A percentile compares a stretch with the other conserved stretches of the same genome.
phyloP scores from a whole-genome alignment of 2,113 vertebrate species.

The Myiagra hebetior region DNA sequence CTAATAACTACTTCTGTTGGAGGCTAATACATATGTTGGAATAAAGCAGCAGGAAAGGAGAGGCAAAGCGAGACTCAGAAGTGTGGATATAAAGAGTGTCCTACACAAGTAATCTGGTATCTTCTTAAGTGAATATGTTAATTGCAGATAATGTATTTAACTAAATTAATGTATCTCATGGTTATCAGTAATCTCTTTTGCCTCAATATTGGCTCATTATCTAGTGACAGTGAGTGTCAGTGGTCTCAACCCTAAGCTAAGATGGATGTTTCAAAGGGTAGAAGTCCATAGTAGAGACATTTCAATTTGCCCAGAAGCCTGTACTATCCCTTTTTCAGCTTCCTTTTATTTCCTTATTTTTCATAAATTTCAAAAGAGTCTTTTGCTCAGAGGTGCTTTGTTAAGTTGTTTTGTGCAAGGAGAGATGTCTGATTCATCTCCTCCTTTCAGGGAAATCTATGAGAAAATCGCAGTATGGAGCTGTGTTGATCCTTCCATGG shows the following conservation, averaged over 20 bases:
- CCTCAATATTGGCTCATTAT: neutral
- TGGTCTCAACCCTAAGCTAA: neutral
- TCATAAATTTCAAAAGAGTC: neutral
- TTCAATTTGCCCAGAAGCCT: neutral
- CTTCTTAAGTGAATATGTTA: neutral
- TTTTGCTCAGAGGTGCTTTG: neutral
- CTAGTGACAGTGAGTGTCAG: neutral
- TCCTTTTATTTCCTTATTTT: neutral
- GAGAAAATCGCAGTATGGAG: neutral
- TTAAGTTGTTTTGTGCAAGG: neutral
- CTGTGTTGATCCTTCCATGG: neutral
- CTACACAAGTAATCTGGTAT: neutral
- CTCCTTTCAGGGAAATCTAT: neutral
- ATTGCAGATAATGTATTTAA: neutral
- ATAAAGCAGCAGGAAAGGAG: neutral
- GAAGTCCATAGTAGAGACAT: neutral
- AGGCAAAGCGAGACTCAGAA: neutral
- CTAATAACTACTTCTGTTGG: neutral
- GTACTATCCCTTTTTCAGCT: neutral
- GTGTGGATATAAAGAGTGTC: neutral
- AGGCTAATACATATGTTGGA: neutral
- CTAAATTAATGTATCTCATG: neutral
- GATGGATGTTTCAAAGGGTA: neutral
- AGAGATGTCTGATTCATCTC: neutral
- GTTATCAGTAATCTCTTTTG: neutral